phyloP scores from a whole-genome alignment of 53 echinoderm and acorn worm genomes.

The Apostichopus leukothele region DNA sequence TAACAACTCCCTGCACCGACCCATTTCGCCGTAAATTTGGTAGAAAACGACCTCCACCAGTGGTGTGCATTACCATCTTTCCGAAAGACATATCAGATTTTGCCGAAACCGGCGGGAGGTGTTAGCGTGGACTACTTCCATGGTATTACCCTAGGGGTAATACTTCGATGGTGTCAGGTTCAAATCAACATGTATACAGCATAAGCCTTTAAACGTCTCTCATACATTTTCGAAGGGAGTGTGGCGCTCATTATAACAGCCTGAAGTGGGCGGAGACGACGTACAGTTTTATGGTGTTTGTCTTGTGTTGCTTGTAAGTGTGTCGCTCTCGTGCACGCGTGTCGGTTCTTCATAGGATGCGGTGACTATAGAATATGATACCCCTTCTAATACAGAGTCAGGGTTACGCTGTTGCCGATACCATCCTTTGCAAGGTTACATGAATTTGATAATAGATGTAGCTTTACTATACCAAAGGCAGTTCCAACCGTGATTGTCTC shows the following conservation, averaged over 20 bases:
- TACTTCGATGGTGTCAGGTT: too few relatives aligned
- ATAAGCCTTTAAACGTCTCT: too few relatives aligned
- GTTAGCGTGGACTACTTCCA: too few relatives aligned
- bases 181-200: too few relatives aligned
- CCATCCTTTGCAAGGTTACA: background rate
- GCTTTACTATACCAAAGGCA: background rate
- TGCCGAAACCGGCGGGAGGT: too few relatives aligned
- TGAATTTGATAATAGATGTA: background rate
- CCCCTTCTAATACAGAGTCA: background rate
- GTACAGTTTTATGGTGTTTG: background rate
- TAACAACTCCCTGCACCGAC: too few relatives aligned
- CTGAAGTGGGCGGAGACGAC: background rate
- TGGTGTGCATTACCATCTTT: too few relatives aligned
- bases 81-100: too few relatives aligned
- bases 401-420: too few relatives aligned
- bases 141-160: too few relatives aligned
- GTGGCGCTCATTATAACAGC: background rate
- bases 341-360: background rate
- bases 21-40: too few relatives aligned
- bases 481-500: background rate
- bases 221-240: background rate
- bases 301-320: background rate
- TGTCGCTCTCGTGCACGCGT: background rate
- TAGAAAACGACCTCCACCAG: too few relatives aligned
- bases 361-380: background rate